These are phyloP conservation scores for Dermochelys coriacea DNA, from an alignment of 2,797 vertebrate genomes.

Conservation along the genomic window DNA sequence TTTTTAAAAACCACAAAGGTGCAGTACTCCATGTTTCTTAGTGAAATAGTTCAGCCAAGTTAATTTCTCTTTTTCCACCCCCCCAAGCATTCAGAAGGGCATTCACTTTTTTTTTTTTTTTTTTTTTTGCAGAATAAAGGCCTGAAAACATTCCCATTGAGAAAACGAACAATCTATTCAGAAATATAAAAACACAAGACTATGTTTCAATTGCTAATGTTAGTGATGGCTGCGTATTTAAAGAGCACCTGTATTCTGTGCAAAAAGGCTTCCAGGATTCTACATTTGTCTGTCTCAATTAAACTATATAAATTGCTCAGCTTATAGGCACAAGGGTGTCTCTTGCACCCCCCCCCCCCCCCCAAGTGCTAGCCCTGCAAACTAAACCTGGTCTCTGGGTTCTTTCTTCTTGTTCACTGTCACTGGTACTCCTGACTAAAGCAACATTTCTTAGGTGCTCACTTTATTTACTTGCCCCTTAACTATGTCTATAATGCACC, in stretches of 20 bases:
- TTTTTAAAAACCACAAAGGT: no score
- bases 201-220: background rate
- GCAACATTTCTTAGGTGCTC: background rate
- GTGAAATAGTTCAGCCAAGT: background rate
- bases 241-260: background rate
- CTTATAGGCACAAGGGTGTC: background rate
- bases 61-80: background rate
- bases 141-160: no score
- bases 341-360: no score
- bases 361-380: background rate
- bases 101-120: background rate
- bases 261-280: background rate
- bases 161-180: background rate
- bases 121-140: no score
- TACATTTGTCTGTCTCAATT: background rate
- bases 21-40: background rate
- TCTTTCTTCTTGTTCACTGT: background rate
- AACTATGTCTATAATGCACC: no score
- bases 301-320: background rate
- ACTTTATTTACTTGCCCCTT: background rate
- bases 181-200: background rate
- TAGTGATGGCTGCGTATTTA: background rate
- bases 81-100: background rate
- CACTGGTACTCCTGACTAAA: background rate
- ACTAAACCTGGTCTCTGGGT: no score